Conservation (phyloP, 1,140 invertebrate species). For the Zeugodacus cucurbitae region DNA sequence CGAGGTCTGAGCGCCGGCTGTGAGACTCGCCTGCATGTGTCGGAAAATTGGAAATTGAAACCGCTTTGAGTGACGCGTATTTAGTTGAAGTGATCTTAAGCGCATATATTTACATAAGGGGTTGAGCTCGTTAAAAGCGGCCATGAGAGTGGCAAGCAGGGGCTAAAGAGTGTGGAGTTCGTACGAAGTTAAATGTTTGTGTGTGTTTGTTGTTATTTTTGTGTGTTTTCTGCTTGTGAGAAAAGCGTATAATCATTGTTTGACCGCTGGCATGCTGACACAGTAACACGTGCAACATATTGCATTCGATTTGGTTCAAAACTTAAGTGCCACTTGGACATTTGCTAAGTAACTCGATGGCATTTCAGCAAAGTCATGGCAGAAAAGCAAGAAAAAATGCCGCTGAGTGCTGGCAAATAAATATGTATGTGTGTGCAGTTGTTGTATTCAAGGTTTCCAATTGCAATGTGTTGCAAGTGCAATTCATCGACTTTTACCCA, state of each 20-base stretch:
- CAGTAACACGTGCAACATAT: slow-evolving; percentile 11
- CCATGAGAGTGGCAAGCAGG: neutral
- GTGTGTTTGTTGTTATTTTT: neutral
- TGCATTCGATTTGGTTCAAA: neutral
- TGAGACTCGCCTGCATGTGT: neutral
- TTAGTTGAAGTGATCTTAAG: slow-evolving; percentile 20
- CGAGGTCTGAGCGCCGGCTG: neutral
- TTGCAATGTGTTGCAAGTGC: neutral
- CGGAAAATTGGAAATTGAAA: neutral
- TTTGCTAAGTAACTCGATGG: neutral
- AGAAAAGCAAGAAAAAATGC: neutral
- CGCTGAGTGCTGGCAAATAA: neutral
- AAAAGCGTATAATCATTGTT: slow-evolving; percentile 31
- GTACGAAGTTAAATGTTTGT: neutral
- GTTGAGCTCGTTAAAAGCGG: slow-evolving; percentile 3
- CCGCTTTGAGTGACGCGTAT: neutral
- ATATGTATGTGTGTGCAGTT: neutral
- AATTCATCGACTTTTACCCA: neutral
- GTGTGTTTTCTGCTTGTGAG: neutral
- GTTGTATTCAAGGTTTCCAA: neutral
- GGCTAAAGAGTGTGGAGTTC: neutral
- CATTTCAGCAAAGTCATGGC: neutral
- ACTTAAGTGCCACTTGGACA: neutral
- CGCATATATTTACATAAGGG: slow-evolving; percentile 1
- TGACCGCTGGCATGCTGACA: slow-evolving; percentile 30